Evolutionary conservation across 2,113 vertebrate genomes (phyloP).

Genomic region (Poecile atricapillus): DNA sequence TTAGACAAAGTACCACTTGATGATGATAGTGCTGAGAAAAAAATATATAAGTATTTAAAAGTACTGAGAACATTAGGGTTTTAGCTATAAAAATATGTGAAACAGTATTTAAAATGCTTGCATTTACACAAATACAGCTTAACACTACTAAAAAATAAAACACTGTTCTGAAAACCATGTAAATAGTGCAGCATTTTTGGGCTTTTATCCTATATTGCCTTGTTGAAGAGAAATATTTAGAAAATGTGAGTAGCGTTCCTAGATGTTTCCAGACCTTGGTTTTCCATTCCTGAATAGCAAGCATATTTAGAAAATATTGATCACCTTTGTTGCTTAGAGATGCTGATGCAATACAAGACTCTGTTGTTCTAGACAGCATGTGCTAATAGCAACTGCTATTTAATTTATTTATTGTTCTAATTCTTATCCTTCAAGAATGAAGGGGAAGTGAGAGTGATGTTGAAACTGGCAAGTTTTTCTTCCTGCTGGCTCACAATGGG

Average conservation of each 20-base stretch:
- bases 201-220: not conserved
- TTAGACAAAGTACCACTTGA: not conserved
- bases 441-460: constrained; percentile 35
- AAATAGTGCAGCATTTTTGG: not conserved
- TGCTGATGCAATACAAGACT: constrained; percentile 8
- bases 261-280: not conserved
- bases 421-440: constrained; percentile 40
- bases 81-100: not conserved
- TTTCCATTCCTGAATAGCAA: constrained; percentile 18
- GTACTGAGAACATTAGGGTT: not conserved
- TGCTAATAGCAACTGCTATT: not conserved
- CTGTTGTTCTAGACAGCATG: not conserved
- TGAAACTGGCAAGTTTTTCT: constrained; percentile 52
- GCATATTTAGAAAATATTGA: constrained; percentile 33
- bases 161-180: not conserved
- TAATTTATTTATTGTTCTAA: constrained; percentile 52
- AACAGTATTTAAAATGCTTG: not conserved
- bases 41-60: not conserved
- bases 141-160: not conserved
- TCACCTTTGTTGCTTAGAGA: constrained; percentile 9
- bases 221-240: not conserved
- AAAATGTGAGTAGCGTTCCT: not conserved
- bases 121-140: not conserved
- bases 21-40: not conserved
- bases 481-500: constrained; percentile 20